phyloP scores from a whole-genome alignment of 2,797 vertebrate species.

The Poliocrania exsul region DNA sequence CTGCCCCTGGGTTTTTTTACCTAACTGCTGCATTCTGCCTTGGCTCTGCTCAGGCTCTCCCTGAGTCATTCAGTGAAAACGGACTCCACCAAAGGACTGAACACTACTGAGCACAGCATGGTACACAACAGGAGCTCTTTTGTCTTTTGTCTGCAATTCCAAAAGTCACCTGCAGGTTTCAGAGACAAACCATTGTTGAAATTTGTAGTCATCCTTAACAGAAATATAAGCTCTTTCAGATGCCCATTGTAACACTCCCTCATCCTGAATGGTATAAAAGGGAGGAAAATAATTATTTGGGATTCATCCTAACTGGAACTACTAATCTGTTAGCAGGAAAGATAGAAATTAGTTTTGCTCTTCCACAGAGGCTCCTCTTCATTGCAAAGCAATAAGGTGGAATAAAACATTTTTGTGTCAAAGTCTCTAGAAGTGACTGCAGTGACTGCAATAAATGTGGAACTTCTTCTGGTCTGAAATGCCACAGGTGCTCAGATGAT shows the following conservation, averaged over 20 bases:
- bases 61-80: not conserved
- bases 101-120: not conserved
- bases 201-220: not conserved
- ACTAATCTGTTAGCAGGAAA: not conserved
- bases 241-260: not conserved
- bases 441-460: not conserved
- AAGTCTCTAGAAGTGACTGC: not conserved
- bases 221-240: not conserved
- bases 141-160: not conserved
- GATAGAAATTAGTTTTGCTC: not conserved
- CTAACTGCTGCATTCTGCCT: not conserved
- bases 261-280: not conserved
- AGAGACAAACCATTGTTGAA: not conserved
- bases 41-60: not conserved
- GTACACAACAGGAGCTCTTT: not conserved
- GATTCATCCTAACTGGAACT: not conserved
- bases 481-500: not conserved
- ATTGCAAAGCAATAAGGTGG: not conserved
- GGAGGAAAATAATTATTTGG: not conserved
- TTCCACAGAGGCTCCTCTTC: not conserved
- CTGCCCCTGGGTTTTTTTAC: not conserved
- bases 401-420: not conserved
- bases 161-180: not conserved
- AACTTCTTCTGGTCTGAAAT: not conserved
- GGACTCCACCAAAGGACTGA: not conserved